Evolutionary conservation across 2,113 vertebrate species (phyloP).

Genomic region (Chaenocephalus aceratus): DNA sequence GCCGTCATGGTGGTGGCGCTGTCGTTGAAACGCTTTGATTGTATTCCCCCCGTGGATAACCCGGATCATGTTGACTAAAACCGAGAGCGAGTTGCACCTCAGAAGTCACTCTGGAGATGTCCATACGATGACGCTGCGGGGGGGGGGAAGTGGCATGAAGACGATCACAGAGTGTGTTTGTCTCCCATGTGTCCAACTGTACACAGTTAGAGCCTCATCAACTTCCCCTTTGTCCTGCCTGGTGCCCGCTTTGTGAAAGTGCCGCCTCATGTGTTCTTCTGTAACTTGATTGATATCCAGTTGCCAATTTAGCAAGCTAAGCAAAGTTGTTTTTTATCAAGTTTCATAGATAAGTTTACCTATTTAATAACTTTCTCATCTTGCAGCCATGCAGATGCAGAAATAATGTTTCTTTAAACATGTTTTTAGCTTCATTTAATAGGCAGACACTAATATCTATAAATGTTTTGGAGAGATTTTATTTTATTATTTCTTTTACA

Average conservation of each 20-base stretch:
- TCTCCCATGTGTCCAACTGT: constrained; percentile 30
- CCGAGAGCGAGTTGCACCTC: constrained; percentile 38
- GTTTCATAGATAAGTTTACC: not conserved
- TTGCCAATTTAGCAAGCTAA: not conserved
- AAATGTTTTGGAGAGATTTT: not conserved
- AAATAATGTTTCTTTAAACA: too few relatives aligned
- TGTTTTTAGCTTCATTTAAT: not conserved
- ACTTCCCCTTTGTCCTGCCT: not conserved
- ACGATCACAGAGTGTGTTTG: constrained; percentile 20
- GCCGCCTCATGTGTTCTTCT: not conserved
- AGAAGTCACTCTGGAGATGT: constrained; percentile 34
- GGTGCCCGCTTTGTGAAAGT: not conserved
- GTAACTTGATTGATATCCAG: not conserved
- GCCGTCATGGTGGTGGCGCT: not conserved
- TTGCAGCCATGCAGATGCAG: not conserved
- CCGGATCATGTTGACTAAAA: constrained; percentile 55
- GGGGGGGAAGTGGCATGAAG: constrained; percentile 61
- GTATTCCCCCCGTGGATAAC: constrained; percentile 30
- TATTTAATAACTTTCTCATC: not conserved
- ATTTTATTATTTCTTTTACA: not conserved
- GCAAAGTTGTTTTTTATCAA: not conserved
- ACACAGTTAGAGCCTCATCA: constrained; percentile 5
- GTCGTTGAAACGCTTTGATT: constrained; percentile 47
- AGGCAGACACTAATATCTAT: not conserved
- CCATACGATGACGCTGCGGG: constrained; percentile 28